phyloP scores from a whole-genome alignment of 2,113 vertebrate species.

The Grammomys surdaster region DNA sequence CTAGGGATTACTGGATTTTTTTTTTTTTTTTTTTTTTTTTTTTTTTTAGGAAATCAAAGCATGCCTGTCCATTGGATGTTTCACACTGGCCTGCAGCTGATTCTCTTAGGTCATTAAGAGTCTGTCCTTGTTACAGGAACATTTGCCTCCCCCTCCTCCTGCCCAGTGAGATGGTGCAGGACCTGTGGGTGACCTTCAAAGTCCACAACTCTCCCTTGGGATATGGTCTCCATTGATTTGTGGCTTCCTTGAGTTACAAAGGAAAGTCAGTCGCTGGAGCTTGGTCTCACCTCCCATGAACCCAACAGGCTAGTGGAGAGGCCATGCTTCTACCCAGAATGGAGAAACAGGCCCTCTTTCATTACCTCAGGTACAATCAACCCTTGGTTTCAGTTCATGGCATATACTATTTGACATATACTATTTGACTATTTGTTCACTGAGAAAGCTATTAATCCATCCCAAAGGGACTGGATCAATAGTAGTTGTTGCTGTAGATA shows the following conservation, averaged over 20 bases:
- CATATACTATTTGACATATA: neutral
- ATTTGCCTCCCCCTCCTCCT: accelerated
- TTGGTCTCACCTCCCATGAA: accelerated
- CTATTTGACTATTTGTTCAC: too few relatives aligned
- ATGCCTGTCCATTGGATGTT: neutral
- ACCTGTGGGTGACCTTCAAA: accelerated
- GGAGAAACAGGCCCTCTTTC: accelerated
- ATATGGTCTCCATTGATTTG: accelerated
- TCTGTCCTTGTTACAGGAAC: neutral
- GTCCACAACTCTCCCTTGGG: too few relatives aligned
- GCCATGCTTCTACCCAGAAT: neutral
- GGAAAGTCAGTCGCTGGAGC: accelerated
- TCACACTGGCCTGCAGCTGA: too few relatives aligned
- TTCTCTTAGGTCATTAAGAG: neutral
- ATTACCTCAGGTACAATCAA: accelerated
- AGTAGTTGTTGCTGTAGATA: neutral
- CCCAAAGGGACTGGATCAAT: neutral
- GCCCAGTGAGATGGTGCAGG: neutral
- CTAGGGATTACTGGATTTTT: neutral
- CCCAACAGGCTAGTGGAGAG: accelerated
- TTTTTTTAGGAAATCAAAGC: neutral
- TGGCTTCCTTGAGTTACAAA: accelerated
- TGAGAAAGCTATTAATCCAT: neutral
- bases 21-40: neutral
- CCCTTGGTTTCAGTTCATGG: neutral